These are phyloP conservation scores for Liparis tanakae DNA, from an alignment of 2,797 vertebrate genomes.

Conservation along the genomic window DNA sequence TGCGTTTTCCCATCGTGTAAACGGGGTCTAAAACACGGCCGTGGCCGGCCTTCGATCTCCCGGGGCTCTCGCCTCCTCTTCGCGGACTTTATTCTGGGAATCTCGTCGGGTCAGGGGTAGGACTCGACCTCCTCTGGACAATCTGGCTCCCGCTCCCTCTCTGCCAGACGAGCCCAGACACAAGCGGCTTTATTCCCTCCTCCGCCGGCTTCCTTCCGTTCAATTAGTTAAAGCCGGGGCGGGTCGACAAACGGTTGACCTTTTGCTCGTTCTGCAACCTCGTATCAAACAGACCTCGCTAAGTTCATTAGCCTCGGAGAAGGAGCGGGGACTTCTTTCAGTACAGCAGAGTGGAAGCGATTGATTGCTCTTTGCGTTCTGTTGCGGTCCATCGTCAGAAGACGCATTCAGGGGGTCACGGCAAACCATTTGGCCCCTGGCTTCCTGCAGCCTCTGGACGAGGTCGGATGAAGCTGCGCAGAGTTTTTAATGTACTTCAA, in stretches of 20 bases:
- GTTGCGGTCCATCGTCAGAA: constrained; percentile 38
- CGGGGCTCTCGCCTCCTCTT: neutral
- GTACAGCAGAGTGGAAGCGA: constrained; percentile 51
- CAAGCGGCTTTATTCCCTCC: constrained; percentile 57
- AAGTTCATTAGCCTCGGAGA: constrained; percentile 62
- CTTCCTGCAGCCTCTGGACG: constrained; percentile 25
- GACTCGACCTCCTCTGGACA: constrained; percentile 38
- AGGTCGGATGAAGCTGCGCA: constrained; percentile 27
- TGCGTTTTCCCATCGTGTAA: too few relatives aligned
- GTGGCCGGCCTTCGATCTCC: constrained; percentile 1
- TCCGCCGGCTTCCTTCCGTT: constrained; percentile 56
- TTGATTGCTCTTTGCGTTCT: constrained; percentile 48
- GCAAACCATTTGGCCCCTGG: constrained; percentile 1
- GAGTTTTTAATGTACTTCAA: constrained; percentile 61
- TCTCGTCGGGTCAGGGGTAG: constrained; percentile 27
- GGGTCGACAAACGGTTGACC: constrained; percentile 67
- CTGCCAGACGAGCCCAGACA: constrained; percentile 49
- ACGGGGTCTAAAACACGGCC: constrained; percentile 15
- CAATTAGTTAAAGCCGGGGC: constrained; percentile 65
- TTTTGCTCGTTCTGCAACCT: constrained; percentile 49
- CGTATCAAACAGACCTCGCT: constrained; percentile 52
- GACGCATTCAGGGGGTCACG: constrained; percentile 35
- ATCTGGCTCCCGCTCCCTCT: constrained; percentile 19
- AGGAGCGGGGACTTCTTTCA: constrained; percentile 25
- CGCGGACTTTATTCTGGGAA: constrained; percentile 26